Evolutionary conservation across 2,797 vertebrate species (phyloP).

Genomic region (Pteronotus mesoamericanus): DNA sequence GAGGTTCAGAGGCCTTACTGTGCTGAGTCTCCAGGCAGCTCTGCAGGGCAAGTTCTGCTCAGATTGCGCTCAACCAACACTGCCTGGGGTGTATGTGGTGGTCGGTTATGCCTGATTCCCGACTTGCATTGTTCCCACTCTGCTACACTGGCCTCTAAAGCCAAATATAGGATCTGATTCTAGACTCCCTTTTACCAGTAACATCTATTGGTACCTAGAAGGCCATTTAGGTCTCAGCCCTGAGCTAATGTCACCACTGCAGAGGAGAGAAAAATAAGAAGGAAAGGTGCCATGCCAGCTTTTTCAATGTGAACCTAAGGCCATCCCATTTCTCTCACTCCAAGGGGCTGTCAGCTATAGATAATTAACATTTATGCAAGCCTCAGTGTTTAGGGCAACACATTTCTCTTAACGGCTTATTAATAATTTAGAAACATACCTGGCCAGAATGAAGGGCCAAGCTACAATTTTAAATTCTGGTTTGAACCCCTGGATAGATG

Average conservation of each 20-base stretch:
- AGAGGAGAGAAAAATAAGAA: neutral
- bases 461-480: neutral
- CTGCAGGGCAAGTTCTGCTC: neutral
- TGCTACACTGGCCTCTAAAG: neutral
- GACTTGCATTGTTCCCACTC: neutral
- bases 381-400: neutral
- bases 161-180: neutral
- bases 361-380: neutral
- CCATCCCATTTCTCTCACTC: neutral
- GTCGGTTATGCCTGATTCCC: neutral
- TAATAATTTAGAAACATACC: neutral
- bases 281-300: neutral
- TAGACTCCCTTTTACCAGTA: neutral
- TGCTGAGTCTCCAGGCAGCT: neutral
- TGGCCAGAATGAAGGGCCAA: neutral
- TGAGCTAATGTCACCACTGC: neutral
- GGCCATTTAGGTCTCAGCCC: neutral
- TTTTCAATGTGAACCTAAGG: neutral
- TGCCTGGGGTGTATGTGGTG: fast-evolving
- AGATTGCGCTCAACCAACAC: neutral
- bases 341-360: neutral
- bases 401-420: neutral
- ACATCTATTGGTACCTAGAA: neutral
- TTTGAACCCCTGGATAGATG: neutral
- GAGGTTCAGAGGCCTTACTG: fast-evolving